Evolutionary conservation across 2,113 vertebrate genomes (phyloP).

Genomic region (Hippocampus zosterae): DNA sequence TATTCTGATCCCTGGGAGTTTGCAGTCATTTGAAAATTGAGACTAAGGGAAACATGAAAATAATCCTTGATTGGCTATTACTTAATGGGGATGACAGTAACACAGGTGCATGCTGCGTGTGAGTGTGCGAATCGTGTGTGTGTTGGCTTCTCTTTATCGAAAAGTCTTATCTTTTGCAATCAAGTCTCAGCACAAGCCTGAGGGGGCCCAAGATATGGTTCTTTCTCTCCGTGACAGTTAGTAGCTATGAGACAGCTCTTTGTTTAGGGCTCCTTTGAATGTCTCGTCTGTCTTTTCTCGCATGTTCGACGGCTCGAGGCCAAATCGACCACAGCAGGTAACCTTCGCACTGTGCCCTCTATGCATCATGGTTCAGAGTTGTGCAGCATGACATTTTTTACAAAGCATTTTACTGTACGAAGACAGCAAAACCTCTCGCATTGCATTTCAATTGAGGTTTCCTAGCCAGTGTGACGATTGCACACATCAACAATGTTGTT

Average conservation of each 20-base stretch:
- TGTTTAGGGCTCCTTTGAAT: conserved; percentile 53
- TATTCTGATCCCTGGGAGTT: neutral
- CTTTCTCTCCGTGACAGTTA: conserved; percentile 23
- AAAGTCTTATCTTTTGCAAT: conserved; percentile 15
- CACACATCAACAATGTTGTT: neutral
- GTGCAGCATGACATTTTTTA: conserved; percentile 21
- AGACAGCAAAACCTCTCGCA: conserved; percentile 17
- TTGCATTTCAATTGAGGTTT: conserved; percentile 1
- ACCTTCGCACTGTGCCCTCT: conserved; percentile 36
- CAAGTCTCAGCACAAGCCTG: conserved; percentile 16
- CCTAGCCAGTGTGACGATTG: neutral
- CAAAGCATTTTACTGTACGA: conserved; percentile 15
- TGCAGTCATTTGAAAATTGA: neutral
- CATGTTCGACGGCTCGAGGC: conserved; percentile 50
- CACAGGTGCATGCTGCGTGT: neutral
- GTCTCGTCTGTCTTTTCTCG: conserved; percentile 47
- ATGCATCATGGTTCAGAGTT: conserved; percentile 31
- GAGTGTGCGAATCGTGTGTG: neutral
- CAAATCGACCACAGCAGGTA: conserved; percentile 52
- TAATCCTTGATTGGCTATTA: neutral
- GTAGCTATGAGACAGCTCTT: conserved; percentile 36
- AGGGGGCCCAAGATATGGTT: conserved; percentile 22
- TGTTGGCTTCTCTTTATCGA: neutral
- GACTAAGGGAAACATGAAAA: neutral
- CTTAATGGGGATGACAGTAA: neutral